phyloP scores from a whole-genome alignment of 2,888 invertebrate species.

The Mimumesa dahlbomi region DNA sequence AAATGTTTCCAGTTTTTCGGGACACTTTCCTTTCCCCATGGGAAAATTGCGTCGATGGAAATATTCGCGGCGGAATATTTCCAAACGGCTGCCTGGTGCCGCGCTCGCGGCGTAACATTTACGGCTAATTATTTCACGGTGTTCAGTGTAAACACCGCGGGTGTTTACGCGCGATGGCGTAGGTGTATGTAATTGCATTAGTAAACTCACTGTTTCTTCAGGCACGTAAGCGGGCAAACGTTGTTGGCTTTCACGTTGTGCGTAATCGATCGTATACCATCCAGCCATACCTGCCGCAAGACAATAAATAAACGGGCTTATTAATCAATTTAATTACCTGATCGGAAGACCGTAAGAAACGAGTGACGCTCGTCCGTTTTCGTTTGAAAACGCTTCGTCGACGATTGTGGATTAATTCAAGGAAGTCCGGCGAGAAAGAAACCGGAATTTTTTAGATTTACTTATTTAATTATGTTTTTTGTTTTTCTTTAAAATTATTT shows the following conservation, averaged over 20 bases:
- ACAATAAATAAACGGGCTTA: slow-evolving; percentile 38
- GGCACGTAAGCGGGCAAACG: slow-evolving; percentile 98
- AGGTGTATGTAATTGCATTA: slow-evolving; percentile 48
- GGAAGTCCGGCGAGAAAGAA: no score
- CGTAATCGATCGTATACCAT: slow-evolving; percentile 95
- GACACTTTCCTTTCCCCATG: not conserved
- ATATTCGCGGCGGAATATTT: not conserved
- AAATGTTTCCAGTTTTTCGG: not conserved
- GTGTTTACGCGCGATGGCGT: slow-evolving; percentile 32
- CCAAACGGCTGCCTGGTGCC: not conserved
- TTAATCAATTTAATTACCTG: not conserved
- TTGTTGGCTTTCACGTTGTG: slow-evolving; percentile 99
- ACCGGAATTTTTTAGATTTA: no score
- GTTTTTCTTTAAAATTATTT: no score
- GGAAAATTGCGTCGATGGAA: no score
- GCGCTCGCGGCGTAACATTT: not conserved
- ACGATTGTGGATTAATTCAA: no score
- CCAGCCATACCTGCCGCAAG: slow-evolving; percentile 93
- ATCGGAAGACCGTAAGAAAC: no score
- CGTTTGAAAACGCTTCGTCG: no score
- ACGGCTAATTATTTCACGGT: slow-evolving; percentile 45
- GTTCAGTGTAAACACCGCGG: slow-evolving; percentile 18
- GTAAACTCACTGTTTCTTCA: slow-evolving; percentile 98
- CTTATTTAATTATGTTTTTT: no score
- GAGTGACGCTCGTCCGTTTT: no score